Conservation (phyloP, 2,113 vertebrate species). For the Nothobranchius furzeri region DNA sequence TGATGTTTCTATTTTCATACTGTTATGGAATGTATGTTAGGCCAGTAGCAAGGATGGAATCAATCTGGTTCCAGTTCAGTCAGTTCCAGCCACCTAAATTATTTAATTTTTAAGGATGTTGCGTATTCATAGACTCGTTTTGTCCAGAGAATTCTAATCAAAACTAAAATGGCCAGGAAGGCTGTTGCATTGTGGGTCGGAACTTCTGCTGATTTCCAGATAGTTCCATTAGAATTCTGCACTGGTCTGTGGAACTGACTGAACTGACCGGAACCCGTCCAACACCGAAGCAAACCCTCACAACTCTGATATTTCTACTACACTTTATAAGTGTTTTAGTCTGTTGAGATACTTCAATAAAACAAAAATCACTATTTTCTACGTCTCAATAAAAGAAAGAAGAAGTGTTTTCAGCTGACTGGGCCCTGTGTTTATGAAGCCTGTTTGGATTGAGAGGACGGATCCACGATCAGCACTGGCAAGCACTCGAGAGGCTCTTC, state of each 20-base stretch:
- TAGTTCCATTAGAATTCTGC: background rate
- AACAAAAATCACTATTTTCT: slow-evolving; percentile 72
- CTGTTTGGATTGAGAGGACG: slow-evolving; percentile 39
- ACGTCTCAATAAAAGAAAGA: slow-evolving; percentile 41
- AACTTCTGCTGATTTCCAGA: slow-evolving; percentile 18
- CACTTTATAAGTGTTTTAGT: slow-evolving; percentile 79
- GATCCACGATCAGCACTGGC: slow-evolving; percentile 48
- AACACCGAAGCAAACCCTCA: slow-evolving; percentile 58
- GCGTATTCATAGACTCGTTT: slow-evolving; percentile 49
- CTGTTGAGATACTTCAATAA: slow-evolving; percentile 72
- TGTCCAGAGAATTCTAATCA: slow-evolving; percentile 41
- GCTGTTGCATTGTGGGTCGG: background rate
- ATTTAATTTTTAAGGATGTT: slow-evolving; percentile 32
- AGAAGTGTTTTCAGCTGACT: slow-evolving; percentile 59
- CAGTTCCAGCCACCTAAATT: slow-evolving; percentile 40
- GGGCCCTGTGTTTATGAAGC: slow-evolving; percentile 57
- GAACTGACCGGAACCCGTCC: slow-evolving; percentile 48
- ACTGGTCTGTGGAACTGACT: slow-evolving; percentile 44
- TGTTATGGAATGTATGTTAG: slow-evolving; percentile 72
- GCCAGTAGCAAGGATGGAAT: slow-evolving; percentile 60
- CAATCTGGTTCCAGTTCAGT: slow-evolving; percentile 58
- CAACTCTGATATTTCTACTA: slow-evolving; percentile 71
- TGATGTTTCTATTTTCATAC: slow-evolving; percentile 77
- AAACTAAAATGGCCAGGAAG: slow-evolving; percentile 7
- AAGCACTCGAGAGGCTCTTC: background rate